Percentiles rank a stretch among this genome's conserved stretches.
Conservation (phyloP, 2,797 vertebrate species). For the Pantherophis alleghaniensis region DNA sequence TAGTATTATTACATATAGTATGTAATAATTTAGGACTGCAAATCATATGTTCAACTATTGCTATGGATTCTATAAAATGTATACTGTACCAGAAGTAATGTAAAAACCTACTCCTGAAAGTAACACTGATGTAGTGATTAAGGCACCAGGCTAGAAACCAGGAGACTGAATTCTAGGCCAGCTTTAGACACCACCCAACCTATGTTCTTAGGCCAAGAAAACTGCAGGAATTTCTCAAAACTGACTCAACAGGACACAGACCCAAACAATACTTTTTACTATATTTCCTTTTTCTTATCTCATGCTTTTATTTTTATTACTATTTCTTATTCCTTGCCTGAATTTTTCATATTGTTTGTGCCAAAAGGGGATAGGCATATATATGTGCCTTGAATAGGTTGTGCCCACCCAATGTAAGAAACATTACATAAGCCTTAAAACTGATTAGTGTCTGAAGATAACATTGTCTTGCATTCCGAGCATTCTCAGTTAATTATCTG, state of each 20-base stretch:
- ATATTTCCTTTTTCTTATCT: not conserved
- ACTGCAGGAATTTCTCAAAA: not conserved
- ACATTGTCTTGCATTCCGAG: not conserved
- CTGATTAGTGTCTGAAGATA: not conserved
- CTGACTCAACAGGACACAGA: not conserved
- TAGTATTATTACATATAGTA: not conserved
- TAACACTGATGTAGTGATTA: not conserved
- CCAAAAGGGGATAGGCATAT: not conserved
- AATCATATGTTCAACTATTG: not conserved
- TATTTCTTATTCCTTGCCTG: not conserved
- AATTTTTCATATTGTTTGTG: not conserved
- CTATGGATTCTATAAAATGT: not conserved
- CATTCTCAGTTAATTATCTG: not conserved
- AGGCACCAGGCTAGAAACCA: not conserved
- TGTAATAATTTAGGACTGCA: not conserved
- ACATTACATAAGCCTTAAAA: not conserved
- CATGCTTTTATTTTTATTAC: not conserved
- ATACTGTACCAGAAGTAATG: not conserved
- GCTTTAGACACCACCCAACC: not conserved
- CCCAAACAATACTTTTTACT: not conserved
- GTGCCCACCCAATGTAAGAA: not conserved
- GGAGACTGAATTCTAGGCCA: not conserved
- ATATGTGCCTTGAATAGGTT: not conserved
- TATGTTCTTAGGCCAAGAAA: not conserved
- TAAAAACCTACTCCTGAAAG: not conserved